Conservation (phyloP, 2,888 invertebrate genomes). For the Teleiodes luculella region DNA sequence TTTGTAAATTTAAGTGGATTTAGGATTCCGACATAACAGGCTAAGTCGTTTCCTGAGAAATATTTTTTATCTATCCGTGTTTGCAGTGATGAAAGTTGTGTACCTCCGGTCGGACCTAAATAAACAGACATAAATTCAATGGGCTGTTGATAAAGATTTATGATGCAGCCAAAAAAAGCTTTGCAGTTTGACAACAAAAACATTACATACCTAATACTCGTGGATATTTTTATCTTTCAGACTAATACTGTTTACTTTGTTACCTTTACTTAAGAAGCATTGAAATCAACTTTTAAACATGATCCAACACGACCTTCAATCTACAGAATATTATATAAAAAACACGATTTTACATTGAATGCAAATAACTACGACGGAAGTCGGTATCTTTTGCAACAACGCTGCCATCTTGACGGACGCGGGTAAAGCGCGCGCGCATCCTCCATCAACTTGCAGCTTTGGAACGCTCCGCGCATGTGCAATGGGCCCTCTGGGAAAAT, state of each 20-base stretch:
- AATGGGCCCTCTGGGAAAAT: slow-evolving; percentile 41
- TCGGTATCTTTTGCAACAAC: slow-evolving; percentile 59
- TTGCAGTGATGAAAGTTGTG: slow-evolving; percentile 47
- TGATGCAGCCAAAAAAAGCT: slow-evolving; percentile 15
- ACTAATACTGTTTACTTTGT: too few relatives aligned
- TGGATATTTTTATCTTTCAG: too few relatives aligned
- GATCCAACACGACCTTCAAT: neutral
- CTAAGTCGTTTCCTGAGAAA: slow-evolving; percentile 5
- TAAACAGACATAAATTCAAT: slow-evolving; percentile 35
- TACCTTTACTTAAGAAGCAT: too few relatives aligned
- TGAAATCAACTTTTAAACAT: neutral
- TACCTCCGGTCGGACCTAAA: slow-evolving; percentile 42
- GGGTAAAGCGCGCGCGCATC: slow-evolving; percentile 36
- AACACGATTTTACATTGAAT: slow-evolving; percentile 29
- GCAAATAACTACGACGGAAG: slow-evolving; percentile 52
- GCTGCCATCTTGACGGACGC: slow-evolving; percentile 38
- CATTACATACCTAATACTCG: too few relatives aligned
- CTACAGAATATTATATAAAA: neutral
- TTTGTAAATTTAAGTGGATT: neutral
- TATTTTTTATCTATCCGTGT: slow-evolving; percentile 31
- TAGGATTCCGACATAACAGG: neutral
- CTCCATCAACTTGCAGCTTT: slow-evolving; percentile 33
- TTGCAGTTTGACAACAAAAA: neutral
- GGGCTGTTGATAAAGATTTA: slow-evolving; percentile 35
- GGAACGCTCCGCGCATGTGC: slow-evolving; percentile 42